These are phyloP conservation scores for Diphyllodes magnificus DNA, from an alignment of 2,113 vertebrate genomes.

Conservation along the genomic window DNA sequence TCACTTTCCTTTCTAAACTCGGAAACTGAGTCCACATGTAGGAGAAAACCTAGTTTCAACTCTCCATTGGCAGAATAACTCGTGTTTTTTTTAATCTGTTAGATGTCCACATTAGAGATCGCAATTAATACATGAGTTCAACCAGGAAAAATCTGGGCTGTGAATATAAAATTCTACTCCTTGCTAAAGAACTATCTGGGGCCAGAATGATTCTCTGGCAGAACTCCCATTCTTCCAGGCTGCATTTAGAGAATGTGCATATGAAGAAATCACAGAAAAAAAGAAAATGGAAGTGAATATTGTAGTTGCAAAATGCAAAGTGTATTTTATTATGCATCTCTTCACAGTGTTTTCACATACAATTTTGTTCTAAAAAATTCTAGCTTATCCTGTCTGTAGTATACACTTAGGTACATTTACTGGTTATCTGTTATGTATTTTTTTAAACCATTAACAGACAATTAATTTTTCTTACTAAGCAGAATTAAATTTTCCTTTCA, in stretches of 20 bases:
- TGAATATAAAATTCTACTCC: neutral
- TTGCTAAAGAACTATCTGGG: neutral
- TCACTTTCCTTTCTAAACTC: neutral
- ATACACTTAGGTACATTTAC: neutral
- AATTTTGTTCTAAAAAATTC: neutral
- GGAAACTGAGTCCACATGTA: neutral
- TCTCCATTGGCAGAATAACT: neutral
- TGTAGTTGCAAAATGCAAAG: neutral
- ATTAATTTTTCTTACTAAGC: neutral
- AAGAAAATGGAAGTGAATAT: neutral
- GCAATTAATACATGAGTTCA: neutral
- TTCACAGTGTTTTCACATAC: neutral
- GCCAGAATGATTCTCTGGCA: neutral
- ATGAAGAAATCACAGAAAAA: neutral
- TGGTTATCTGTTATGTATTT: neutral
- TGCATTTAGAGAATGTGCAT: neutral
- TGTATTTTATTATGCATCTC: neutral
- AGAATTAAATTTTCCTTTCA: neutral
- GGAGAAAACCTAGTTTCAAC: neutral
- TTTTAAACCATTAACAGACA: neutral
- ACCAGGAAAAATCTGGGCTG: neutral
- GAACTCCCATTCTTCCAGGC: neutral
- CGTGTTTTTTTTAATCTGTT: accelerated
- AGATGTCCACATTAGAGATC: neutral
- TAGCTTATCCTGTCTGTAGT: neutral